Evolutionary conservation across 2,888 invertebrate species (phyloP), one percentile per base, ranked within the genome.

Genomic region (Ecdyonurus torrentis): DNA sequence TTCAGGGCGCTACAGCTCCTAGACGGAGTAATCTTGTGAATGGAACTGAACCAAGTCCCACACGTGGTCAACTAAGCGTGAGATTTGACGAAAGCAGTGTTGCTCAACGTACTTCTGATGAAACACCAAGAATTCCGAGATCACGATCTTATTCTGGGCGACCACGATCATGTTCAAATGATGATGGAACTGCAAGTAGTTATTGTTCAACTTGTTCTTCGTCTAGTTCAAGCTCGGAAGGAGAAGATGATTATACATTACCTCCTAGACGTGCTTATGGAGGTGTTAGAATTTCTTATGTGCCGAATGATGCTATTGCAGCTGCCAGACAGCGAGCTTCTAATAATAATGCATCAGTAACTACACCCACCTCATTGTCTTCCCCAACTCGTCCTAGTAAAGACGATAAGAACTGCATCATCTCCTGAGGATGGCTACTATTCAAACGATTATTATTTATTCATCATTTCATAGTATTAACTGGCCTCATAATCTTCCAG

Each of bases 251-350:
- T 67, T 92, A 92, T 74, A 87, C 90, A 66, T 76, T 92, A 69
- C 91, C 92, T 2, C 85, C 91, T 53, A 77, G 91, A 68, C 79
- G 89, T 64, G 89, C 89, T 61, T 91, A 91, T 72, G 71, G 72
- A 10, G 92, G 92, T 53, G 91, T 92, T 18, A 78, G 93, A 68
- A 91, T 93, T 70, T 91, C 92, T 10, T 95, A 94, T 76, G 93
- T 94, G 67, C 93, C 93, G 68, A 93, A 92, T 74, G 93, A 92
- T 75, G 89, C 91, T 2, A 80, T 92, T 60, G 91, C 91, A 64
- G 87, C 87, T 71, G 90, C 90, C 60, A 81, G 85, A 69, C 80
- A 87, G 65, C 81, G 86, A 55, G 23, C 58, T n/a, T 23, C 52
- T 5, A 23, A 59, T 15, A 19, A 61, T 23, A 52, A 55, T 24